Percentiles rank a stretch among this genome's conserved stretches.
Conservation (phyloP, 2,888 invertebrate species). For the Belgica antarctica region DNA sequence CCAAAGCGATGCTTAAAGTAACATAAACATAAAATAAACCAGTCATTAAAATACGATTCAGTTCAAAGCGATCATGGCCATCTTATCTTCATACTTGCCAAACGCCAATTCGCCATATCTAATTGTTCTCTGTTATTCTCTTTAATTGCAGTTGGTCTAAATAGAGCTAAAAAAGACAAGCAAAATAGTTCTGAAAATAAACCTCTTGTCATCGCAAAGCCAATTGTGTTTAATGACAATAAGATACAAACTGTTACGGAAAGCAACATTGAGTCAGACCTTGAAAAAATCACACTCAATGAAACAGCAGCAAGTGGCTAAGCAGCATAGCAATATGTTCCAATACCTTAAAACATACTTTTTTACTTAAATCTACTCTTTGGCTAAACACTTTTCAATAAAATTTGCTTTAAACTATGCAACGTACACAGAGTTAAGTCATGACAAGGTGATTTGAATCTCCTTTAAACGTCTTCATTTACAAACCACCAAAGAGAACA, state of each 20-base stretch:
- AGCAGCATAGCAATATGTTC: conserved; percentile 19
- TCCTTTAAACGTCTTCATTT: too few relatives aligned
- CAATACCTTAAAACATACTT: background rate
- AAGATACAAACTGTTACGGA: conserved; percentile 31
- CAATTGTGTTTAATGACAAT: conserved; percentile 31
- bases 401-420: background rate
- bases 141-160: conserved; percentile 43
- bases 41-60: conserved; percentile 7
- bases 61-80: background rate
- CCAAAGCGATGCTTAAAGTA: too few relatives aligned
- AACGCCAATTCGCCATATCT: background rate
- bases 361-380: background rate
- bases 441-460: background rate
- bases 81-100: conserved; percentile 4
- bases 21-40: conserved; percentile 4
- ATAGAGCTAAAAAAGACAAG: conserved; percentile 40
- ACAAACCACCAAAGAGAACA: background rate
- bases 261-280: conserved; percentile 34
- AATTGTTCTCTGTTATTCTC: conserved; percentile 34
- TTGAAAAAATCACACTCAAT: conserved; percentile 47
- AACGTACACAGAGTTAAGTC: background rate
- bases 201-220: conserved; percentile 38
- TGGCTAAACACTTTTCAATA: background rate
- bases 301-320: conserved; percentile 48
- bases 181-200: conserved; percentile 29